Evolutionary conservation across 2,888 invertebrate species (phyloP), one percentile per base, ranked within the genome.

Genomic region (Corbicula japonica): DNA sequence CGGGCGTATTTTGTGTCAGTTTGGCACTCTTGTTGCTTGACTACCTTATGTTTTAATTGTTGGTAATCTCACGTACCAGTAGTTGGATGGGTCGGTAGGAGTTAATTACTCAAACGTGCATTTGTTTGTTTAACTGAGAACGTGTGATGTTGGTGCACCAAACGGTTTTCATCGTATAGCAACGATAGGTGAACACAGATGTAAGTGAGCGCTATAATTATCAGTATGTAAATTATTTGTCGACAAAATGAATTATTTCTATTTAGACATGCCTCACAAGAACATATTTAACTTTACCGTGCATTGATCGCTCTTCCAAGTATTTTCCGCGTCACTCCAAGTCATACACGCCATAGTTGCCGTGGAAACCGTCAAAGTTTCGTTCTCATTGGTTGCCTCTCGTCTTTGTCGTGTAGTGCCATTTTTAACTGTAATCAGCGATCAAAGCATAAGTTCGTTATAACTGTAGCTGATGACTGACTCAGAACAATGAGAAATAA

Each of bases 261-360:
- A 8, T 15, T 15, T 8, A 18, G 41, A 12, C 8, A 41, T 41
- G 41, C 10, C 15, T 15, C 41, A 28, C 10, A 54, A 38, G 41
- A 54, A 54, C 21, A 15, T 1, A 60, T 12, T 30, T 54, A 32
- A n/a, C 15, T 32, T 44, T 79, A 88, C 89, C 56, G 72, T 46
- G 46, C 90, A 90, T n/a, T 84, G 82, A 18, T 84, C 77, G 2
- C 84, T 76, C 44, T 68, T 77, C 92, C 92, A 92, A 6, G 63
- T 60, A 30, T 85, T 77, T 15, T 62, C 83, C 4, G 52, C 71
- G 6, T 85, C 84, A 62, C 91, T 87, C 90, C 90, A 91, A 26
- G 86, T 88, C 48, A 86, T 84, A 76, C 92, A 92, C 0, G 84
- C 88, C 15, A 80, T 74, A 2, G 84, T 94, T 0, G 78, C 66